These are phyloP conservation scores for Anoplopoma fimbria DNA, from an alignment of 2,113 vertebrate genomes.

Conservation along the genomic window DNA sequence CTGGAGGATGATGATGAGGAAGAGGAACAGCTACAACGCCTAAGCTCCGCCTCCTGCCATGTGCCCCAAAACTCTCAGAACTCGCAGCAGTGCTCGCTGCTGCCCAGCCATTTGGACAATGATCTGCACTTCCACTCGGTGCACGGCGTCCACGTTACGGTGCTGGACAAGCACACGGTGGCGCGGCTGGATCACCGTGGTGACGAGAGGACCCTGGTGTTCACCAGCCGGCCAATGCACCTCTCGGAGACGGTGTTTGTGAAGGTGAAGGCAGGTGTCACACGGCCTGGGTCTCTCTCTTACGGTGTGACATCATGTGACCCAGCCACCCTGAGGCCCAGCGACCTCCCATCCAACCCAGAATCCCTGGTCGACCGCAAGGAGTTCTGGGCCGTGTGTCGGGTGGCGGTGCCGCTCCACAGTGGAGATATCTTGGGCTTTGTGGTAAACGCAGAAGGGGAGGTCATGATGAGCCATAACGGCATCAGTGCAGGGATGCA, in stretches of 20 bases:
- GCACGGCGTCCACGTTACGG: constrained; percentile 87
- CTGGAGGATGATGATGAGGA: constrained; percentile 79
- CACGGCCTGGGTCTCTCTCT: constrained; percentile 83
- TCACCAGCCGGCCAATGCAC: constrained; percentile 89
- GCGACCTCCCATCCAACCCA: constrained; percentile 89
- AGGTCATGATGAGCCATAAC: constrained; percentile 92
- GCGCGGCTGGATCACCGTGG: constrained; percentile 87
- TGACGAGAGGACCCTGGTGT: constrained; percentile 91
- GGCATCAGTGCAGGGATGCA: constrained; percentile 88
- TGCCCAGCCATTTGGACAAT: constrained; percentile 87
- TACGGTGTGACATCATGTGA: constrained; percentile 93
- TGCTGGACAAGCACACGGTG: constrained; percentile 90
- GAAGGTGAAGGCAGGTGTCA: constrained; percentile 85
- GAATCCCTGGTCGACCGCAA: constrained; percentile 91
- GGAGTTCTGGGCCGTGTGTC: constrained; percentile 94
- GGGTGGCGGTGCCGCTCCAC: constrained; percentile 86
- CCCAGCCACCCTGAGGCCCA: constrained; percentile 87
- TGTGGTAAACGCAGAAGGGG: constrained; percentile 88
- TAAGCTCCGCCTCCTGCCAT: constrained; percentile 83
- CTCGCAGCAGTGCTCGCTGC: constrained; percentile 89
- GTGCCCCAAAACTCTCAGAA: constrained; percentile 94
- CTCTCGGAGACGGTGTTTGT: constrained; percentile 91
- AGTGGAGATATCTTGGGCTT: constrained; percentile 93
- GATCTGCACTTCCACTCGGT: constrained; percentile 92
- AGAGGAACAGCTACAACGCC: constrained; percentile 83